Evolutionary conservation across 1,140 invertebrate genomes (phyloP).

Genomic region (Trissolcus basalis): DNA sequence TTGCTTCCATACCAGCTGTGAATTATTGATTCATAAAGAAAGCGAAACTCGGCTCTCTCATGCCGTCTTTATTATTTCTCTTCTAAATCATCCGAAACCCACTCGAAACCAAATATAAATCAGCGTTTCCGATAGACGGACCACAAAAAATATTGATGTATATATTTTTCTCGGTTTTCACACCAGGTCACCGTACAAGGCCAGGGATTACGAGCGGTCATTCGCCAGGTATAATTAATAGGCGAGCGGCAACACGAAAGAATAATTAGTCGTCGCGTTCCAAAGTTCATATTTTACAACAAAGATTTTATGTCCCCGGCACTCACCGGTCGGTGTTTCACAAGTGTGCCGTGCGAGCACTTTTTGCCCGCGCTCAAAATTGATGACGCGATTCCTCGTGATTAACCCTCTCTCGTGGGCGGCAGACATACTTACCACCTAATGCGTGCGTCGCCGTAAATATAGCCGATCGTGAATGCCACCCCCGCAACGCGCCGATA

Average conservation of each 20-base stretch:
- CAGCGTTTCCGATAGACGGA: too few species aligned
- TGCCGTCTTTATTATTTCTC: background rate
- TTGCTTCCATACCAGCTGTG: background rate
- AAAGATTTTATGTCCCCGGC: constrained; percentile 38
- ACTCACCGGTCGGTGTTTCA: constrained; percentile 30
- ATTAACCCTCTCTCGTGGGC: constrained; percentile 57
- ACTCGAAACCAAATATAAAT: too few species aligned
- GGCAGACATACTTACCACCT: constrained; percentile 57
- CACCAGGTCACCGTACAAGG: background rate
- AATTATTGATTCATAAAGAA: background rate
- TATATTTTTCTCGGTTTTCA: background rate
- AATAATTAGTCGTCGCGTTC: constrained; percentile 47
- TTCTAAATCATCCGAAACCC: background rate
- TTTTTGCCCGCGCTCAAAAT: constrained; percentile 38
- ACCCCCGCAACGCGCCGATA: constrained; percentile 49
- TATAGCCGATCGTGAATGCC: constrained; percentile 43
- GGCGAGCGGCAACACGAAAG: constrained; percentile 22
- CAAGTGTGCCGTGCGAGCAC: constrained; percentile 24
- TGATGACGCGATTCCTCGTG: constrained; percentile 55
- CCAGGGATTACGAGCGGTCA: constrained; percentile 5
- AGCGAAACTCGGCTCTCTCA: too few species aligned
- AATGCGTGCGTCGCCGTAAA: constrained; percentile 55
- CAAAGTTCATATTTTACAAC: constrained; percentile 47
- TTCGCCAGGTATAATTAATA: constrained; percentile 35
- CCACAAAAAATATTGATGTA: too few species aligned